Percentiles rank a stretch among this genome's conserved stretches.
These are phyloP conservation scores for Megalonaias nervosa DNA, from an alignment of 1,140 invertebrate species.

Conservation along the genomic window DNA sequence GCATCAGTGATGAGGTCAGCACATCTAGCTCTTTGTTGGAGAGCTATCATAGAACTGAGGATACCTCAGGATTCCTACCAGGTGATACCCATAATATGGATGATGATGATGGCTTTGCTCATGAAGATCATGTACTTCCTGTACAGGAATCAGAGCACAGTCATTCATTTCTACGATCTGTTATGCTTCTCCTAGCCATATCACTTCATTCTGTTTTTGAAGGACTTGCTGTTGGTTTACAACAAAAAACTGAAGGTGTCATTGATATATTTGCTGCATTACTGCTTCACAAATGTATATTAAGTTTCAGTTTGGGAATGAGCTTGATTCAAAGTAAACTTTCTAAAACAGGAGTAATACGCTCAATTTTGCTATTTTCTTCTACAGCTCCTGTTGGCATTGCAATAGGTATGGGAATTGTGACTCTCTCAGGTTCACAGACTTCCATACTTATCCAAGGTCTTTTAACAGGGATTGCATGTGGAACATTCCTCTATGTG, in stretches of 20 bases:
- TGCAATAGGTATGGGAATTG: constrained; percentile 75
- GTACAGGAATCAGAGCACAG: constrained; percentile 40
- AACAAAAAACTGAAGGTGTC: constrained; percentile 58
- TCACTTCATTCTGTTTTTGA: constrained; percentile 86
- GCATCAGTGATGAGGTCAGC: constrained; percentile 47
- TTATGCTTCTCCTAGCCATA: constrained; percentile 78
- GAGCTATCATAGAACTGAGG: constrained; percentile 4
- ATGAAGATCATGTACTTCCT: constrained; percentile 7
- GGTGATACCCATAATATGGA: constrained; percentile 15
- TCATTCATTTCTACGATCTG: constrained; percentile 71
- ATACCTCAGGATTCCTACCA: constrained; percentile 1
- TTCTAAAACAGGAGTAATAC: constrained; percentile 70
- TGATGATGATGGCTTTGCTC: not conserved
- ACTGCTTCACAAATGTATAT: constrained; percentile 77
- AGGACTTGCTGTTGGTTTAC: constrained; percentile 86
- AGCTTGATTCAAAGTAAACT: constrained; percentile 79
- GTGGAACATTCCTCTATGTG: constrained; percentile 92
- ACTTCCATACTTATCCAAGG: constrained; percentile 72
- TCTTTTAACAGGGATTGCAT: constrained; percentile 81
- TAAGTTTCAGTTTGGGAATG: constrained; percentile 78
- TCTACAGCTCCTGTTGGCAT: constrained; percentile 80
- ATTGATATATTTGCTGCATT: constrained; percentile 76
- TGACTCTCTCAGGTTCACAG: constrained; percentile 68
- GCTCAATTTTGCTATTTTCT: constrained; percentile 74
- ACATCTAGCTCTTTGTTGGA: not conserved